phyloP scores from a whole-genome alignment of 1,140 invertebrate genomes.

The Euborellia annulipes region DNA sequence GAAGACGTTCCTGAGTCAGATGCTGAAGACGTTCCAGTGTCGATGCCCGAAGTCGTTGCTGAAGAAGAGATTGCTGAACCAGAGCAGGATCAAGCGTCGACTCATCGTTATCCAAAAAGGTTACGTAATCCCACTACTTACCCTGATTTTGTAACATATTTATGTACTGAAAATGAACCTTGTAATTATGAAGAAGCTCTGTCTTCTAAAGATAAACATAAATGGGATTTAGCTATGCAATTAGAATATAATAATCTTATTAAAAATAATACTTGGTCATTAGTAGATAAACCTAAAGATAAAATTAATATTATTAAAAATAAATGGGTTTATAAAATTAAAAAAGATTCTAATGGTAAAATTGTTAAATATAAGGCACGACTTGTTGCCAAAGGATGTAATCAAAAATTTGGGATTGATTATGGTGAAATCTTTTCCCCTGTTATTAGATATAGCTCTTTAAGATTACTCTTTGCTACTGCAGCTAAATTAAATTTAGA shows the following conservation, averaged over 20 bases:
- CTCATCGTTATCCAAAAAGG: conserved; percentile 9
- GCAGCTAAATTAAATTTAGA: conserved; percentile 21
- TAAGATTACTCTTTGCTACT: conserved; percentile 25
- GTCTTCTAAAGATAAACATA: neutral
- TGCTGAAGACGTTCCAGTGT: neutral
- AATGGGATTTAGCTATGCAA: conserved; percentile 24
- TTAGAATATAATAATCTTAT: conserved; percentile 23
- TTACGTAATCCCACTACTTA: neutral
- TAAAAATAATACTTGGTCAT: conserved; percentile 24
- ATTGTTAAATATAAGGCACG: conserved; percentile 25
- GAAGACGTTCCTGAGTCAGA: too few relatives aligned
- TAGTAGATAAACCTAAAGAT: conserved; percentile 18
- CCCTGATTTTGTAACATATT: neutral
- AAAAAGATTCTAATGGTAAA: conserved; percentile 16
- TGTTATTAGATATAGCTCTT: conserved; percentile 20
- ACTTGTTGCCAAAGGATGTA: conserved; percentile 25
- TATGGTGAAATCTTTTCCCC: conserved; percentile 26
- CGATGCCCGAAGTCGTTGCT: neutral
- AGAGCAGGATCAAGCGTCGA: too few relatives aligned
- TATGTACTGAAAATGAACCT: conserved; percentile 5
- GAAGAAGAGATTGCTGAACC: conserved; percentile 4
- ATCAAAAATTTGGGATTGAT: conserved; percentile 22
- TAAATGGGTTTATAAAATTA: conserved; percentile 25
- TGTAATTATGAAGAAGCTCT: conserved; percentile 5
- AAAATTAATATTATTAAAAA: conserved; percentile 14